Evolutionary conservation across 2,797 vertebrate species (phyloP).

Genomic region (Lithobates sylvaticus): DNA sequence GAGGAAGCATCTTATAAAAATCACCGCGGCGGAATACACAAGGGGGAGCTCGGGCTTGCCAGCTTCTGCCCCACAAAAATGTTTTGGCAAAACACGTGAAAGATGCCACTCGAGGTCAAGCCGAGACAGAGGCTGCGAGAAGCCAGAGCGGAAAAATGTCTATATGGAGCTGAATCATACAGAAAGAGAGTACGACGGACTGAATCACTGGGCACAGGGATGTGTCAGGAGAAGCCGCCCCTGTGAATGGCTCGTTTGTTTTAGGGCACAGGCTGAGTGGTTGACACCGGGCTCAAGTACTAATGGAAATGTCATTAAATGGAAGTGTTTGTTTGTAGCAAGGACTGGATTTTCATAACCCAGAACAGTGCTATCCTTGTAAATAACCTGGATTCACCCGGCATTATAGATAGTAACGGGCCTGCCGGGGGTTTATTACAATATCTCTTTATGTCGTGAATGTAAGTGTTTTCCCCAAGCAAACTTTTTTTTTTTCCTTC

Average conservation of each 20-base stretch:
- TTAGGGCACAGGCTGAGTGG: conserved; percentile 15
- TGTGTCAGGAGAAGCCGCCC: conserved; percentile 9
- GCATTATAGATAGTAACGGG: neutral
- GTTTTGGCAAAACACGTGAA: conserved; percentile 31
- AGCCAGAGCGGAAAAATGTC: conserved; percentile 10
- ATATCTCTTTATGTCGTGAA: neutral
- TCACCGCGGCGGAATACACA: conserved; percentile 1
- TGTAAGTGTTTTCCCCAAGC: neutral
- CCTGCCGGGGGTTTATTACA: neutral
- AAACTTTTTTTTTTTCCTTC: no score
- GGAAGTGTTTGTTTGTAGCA: conserved; percentile 20
- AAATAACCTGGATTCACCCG: conserved; percentile 18
- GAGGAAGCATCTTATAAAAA: conserved; percentile 56
- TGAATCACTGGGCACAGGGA: neutral
- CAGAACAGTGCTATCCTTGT: neutral
- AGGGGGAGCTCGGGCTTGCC: conserved; percentile 16
- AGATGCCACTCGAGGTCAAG: conserved; percentile 52
- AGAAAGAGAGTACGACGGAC: conserved; percentile 10
- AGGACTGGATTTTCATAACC: neutral
- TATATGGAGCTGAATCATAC: neutral
- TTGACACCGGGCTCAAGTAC: conserved; percentile 18
- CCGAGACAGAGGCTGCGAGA: neutral
- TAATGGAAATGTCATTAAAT: conserved; percentile 40
- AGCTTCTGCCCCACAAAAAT: conserved; percentile 45
- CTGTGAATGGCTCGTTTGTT: conserved; percentile 44